Base-by-base conservation (phyloP, 2,888 invertebrate species). In the Spialia ferax region DNA sequence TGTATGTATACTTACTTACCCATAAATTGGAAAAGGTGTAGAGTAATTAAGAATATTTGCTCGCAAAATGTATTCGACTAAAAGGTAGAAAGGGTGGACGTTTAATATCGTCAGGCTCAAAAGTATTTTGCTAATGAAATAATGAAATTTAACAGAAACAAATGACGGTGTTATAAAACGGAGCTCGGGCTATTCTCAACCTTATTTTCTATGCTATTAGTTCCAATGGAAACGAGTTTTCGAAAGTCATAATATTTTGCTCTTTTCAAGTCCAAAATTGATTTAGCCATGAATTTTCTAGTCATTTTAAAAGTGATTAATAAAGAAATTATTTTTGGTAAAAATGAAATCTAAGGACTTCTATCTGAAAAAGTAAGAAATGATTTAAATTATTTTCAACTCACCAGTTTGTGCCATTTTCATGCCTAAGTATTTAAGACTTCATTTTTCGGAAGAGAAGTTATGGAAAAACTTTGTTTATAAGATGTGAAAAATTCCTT, bases 81-180 rank as follows among this genome's bases (percentile, higher is more conserved):
- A 45, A 45, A 45, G 42, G 42, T 45, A 45, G 42, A 59, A 22
- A 59, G 59, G 59, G 26, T 26, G 45, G 45, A 38, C 23, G 42
- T 59, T 59, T 59, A 57, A 38, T 57, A 59, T 18, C 23, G 45
- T 45, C 26, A 45, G 10, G 22, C 45, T 59, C 8, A 23, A 32
- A 45, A 23, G 45, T 23, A 45, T 42, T 23, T 26, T n/a, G 42
- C 23, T 45, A 45, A 59, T 26, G 59, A 59, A 45, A 45, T 59
- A 59, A 59, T 59, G 22, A 22, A 59, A 59, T 59, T 45, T 26
- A 26, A 45, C 42, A 11, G 26, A 11, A 59, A 29, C 59, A 15
- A 45, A 15, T 45, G 45, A 59, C 26, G 18, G 26, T 26, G 13
- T 59, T 45, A 45, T 45, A 45, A 45, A 15, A 26, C 11, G 18